phyloP scores from a whole-genome alignment of 53 echinoderm and acorn worm species.

The Astropecten irregularis region DNA sequence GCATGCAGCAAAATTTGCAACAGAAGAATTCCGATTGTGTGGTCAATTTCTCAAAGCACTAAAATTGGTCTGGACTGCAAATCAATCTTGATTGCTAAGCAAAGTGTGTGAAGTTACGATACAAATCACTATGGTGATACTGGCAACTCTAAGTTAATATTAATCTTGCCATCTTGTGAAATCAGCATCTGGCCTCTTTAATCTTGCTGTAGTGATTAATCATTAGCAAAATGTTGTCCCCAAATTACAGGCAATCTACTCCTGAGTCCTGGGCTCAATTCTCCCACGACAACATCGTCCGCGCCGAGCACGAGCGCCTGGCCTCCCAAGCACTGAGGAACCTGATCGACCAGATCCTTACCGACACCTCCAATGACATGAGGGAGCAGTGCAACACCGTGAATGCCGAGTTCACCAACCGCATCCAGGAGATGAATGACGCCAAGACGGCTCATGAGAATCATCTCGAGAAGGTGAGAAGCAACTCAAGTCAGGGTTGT shows the following conservation, averaged over 20 bases:
- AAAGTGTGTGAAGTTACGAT: too few species aligned
- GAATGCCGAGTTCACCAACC: constrained; percentile 93
- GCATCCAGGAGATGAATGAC: constrained; percentile 98
- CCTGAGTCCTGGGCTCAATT: constrained; percentile 97
- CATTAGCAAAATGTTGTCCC: too few species aligned
- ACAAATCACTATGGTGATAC: too few species aligned
- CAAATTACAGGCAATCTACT: constrained; percentile 85
- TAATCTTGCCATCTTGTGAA: too few species aligned
- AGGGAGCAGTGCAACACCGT: constrained; percentile 98
- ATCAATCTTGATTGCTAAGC: too few species aligned
- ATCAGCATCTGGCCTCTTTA: too few species aligned
- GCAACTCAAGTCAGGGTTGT: neutral
- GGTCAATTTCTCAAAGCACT: too few species aligned
- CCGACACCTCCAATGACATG: constrained; percentile 99
- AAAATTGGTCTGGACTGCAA: too few species aligned
- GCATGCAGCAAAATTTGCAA: too few species aligned
- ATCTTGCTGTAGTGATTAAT: too few species aligned
- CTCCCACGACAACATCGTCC: constrained; percentile 96
- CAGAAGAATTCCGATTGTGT: too few species aligned
- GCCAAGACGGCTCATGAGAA: constrained; percentile 96
- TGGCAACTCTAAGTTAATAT: too few species aligned
- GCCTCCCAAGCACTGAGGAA: constrained; percentile 93
- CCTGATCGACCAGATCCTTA: constrained; percentile 93
- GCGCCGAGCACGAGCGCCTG: constrained; percentile 93
- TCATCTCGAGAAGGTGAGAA: constrained; percentile 85